Conservation (phyloP, 2,888 invertebrate genomes). For the Sarcophaga variegata region DNA sequence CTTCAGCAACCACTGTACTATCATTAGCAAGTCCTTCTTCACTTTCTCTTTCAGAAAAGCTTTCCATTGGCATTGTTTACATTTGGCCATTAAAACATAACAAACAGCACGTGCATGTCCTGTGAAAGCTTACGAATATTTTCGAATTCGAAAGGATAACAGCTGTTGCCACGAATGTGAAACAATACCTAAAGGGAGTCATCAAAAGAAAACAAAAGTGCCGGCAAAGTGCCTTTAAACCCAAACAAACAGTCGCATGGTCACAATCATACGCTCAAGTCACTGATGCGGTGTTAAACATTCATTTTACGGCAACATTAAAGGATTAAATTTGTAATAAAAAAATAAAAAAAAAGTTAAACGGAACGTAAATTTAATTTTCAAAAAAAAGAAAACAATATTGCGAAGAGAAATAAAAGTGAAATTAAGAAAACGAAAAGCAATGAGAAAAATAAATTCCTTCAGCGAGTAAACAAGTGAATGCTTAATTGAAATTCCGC, state of each 20-base stretch:
- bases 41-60: slow-evolving; percentile 24
- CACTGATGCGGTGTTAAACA: background rate
- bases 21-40: background rate
- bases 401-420: background rate
- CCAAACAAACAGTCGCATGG: background rate
- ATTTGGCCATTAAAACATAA: background rate
- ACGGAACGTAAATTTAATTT: too few species aligned
- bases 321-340: background rate
- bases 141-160: slow-evolving; percentile 35
- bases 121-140: slow-evolving; percentile 12
- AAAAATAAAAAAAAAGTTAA: background rate
- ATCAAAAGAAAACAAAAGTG: background rate
- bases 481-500: background rate
- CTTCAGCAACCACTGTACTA: too few species aligned
- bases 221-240: slow-evolving; percentile 5
- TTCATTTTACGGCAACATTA: background rate
- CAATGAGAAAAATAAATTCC: background rate
- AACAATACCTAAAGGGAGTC: background rate
- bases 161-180: slow-evolving; percentile 21
- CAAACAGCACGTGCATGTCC: slow-evolving; percentile 27
- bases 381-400: too few species aligned
- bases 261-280: slow-evolving; percentile 4
- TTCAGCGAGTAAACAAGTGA: background rate
- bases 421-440: background rate
- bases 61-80: slow-evolving; percentile 14